A percentile compares a stretch with the other conserved stretches of the same genome.
phyloP scores from a whole-genome alignment of 2,113 vertebrate species.

The Rhinogobius similis region DNA sequence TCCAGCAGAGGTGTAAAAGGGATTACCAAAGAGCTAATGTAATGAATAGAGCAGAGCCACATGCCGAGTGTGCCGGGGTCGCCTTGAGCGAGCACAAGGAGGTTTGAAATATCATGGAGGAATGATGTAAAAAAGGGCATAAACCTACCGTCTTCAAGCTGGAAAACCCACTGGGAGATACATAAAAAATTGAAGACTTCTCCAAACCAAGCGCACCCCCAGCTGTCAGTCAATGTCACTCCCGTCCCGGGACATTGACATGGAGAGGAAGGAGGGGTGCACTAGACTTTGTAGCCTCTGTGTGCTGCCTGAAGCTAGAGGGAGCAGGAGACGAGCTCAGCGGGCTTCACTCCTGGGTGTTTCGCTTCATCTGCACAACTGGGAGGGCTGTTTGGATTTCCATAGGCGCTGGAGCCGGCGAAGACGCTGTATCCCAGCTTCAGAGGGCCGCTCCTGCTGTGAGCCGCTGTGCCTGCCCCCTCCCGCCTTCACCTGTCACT shows the following conservation, averaged over 20 bases:
- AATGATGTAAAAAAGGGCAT: slow-evolving; percentile 14
- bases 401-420: slow-evolving; percentile 20
- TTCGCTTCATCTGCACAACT: slow-evolving; percentile 49
- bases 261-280: not conserved
- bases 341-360: slow-evolving; percentile 36
- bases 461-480: slow-evolving; percentile 1
- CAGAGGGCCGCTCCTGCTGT: slow-evolving; percentile 28
- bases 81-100: slow-evolving; percentile 20
- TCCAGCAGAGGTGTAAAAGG: slow-evolving; percentile 5
- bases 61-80: slow-evolving; percentile 3
- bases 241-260: slow-evolving; percentile 28
- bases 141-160: slow-evolving; percentile 13
- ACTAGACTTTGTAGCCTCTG: slow-evolving; percentile 36
- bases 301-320: slow-evolving; percentile 27
- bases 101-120: slow-evolving; percentile 22
- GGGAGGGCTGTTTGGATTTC: slow-evolving; percentile 56
- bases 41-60: not conserved
- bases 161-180: not conserved
- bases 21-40: slow-evolving; percentile 6
- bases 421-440: slow-evolving; percentile 8
- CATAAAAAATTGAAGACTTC: slow-evolving; percentile 15
- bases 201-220: slow-evolving; percentile 19
- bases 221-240: slow-evolving; percentile 51
- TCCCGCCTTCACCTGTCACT: slow-evolving; percentile 41
- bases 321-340: slow-evolving; percentile 36